Base-by-base conservation (phyloP, 64 coral and sea anemone genomes). In the Orbicella faveolata region DNA sequence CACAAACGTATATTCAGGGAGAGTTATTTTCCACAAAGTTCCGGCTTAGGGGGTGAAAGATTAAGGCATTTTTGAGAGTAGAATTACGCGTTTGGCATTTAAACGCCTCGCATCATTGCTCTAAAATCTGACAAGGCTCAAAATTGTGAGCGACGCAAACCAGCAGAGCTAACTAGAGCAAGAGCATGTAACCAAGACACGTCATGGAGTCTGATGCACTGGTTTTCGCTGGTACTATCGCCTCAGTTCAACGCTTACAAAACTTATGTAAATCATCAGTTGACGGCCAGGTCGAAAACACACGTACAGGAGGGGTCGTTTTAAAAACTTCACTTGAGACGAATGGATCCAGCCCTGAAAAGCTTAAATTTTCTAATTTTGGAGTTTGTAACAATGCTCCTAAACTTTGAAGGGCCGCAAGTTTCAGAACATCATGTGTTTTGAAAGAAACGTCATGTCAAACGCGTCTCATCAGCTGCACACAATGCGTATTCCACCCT, bases 11-110 rank as follows among this genome's bases (percentile, higher is more conserved):
- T 63, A 41, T 68, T 66, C 35, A 84, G 37, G 53, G 14, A 52
- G 64, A 21, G 23, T 36, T 21, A 48, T 21, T 78, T 78, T 70
- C 41, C 35, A 23, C 18, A 85, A 48, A 70, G 82, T 52, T 85
- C 23, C 82, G 82, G 36, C 37, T 85, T 72, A 85, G 52, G 20
- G 66, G 34, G 80, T 20, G 34, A 83, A 61, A 44, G 80, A 83
- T 83, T 85, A 72, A 70, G 21, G 65, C 82, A 85, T 85, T 85
- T 73, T 70, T 85, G 63, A 41, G 82, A 72, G 63, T 85, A 52
- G 35, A 85, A 67, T 85, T 85, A 85, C 82, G 30, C 18, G 52
- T 59, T 59, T 59, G 67, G 67, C 67, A 70, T 70, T 59, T 59
- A 59, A 59, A 59, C 55, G 10, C 55, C 55, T 59, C 13, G 55